Conservation (phyloP, 1,140 invertebrate genomes). For the Oryctes rhinoceros region DNA sequence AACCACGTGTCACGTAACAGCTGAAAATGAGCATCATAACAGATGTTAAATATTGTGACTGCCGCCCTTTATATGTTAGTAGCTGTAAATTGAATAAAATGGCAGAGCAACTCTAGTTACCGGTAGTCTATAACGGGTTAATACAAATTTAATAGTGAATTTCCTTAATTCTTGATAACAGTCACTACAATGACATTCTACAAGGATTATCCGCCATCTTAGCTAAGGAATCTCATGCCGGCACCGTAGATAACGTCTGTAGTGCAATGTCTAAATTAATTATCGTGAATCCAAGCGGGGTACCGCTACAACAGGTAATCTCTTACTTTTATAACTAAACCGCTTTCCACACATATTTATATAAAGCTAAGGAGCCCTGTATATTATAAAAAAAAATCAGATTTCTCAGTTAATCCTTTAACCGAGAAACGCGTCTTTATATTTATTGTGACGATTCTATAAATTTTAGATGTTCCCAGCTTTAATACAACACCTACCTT, state of each 20-base stretch:
- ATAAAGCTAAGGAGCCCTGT: too few species aligned
- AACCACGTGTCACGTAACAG: too few species aligned
- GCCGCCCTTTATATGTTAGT: too few species aligned
- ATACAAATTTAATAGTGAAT: slow-evolving; percentile 24
- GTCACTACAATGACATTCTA: slow-evolving; percentile 71
- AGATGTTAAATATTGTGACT: too few species aligned
- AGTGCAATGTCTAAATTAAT: slow-evolving; percentile 80
- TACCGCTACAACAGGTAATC: slow-evolving; percentile 73
- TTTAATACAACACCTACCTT: slow-evolving; percentile 74
- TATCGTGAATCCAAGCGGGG: slow-evolving; percentile 67
- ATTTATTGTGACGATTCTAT: slow-evolving; percentile 37
- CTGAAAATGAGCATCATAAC: too few species aligned
- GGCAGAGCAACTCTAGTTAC: too few species aligned
- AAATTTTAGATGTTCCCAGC: slow-evolving; percentile 72
- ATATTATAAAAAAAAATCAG: too few species aligned
- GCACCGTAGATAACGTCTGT: slow-evolving; percentile 80
- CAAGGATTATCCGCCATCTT: slow-evolving; percentile 72
- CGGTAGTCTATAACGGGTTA: too few species aligned
- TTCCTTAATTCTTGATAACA: slow-evolving; percentile 50
- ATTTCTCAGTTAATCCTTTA: too few species aligned
- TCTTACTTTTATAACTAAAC: neutral
- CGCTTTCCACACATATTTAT: too few species aligned
- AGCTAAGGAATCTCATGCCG: slow-evolving; percentile 67
- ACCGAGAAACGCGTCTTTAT: too few species aligned
- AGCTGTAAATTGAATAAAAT: too few species aligned